Conservation (phyloP, 2,888 invertebrate species). For the Pharmacophagus antenor region DNA sequence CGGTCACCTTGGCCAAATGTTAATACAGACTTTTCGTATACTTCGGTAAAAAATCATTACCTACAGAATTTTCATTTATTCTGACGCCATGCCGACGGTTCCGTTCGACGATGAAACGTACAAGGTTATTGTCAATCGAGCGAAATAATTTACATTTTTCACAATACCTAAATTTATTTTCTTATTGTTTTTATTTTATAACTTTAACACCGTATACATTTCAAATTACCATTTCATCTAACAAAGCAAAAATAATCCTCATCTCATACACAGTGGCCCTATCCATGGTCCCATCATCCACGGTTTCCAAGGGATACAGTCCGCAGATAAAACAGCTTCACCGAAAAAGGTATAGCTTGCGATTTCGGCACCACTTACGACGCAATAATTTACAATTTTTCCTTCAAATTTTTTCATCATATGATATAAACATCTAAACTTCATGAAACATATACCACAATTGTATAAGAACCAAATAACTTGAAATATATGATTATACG, state of each 20-base stretch:
- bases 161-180: constrained; percentile 19
- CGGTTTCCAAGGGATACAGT: too few relatives aligned
- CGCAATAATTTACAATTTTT: too few relatives aligned
- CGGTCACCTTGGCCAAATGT: constrained; percentile 79
- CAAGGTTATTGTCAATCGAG: constrained; percentile 46
- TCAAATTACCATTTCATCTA: constrained; percentile 1
- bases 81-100: constrained; percentile 44
- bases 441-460: too few relatives aligned
- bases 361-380: too few relatives aligned
- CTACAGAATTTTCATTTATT: constrained; percentile 56
- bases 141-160: constrained; percentile 32
- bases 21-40: constrained; percentile 69
- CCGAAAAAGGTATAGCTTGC: too few relatives aligned
- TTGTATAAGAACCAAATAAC: too few relatives aligned
- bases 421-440: too few relatives aligned
- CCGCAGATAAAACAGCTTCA: too few relatives aligned
- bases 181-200: constrained; percentile 18
- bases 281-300: too few relatives aligned
- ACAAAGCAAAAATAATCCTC: neutral
- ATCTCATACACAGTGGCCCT: too few relatives aligned
- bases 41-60: constrained; percentile 58
- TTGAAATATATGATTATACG: too few relatives aligned
- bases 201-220: constrained; percentile 7
- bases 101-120: constrained; percentile 44
- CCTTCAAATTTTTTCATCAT: too few relatives aligned